Base-by-base conservation (phyloP, 1,140 invertebrate species). In the Patella vulgata region DNA sequence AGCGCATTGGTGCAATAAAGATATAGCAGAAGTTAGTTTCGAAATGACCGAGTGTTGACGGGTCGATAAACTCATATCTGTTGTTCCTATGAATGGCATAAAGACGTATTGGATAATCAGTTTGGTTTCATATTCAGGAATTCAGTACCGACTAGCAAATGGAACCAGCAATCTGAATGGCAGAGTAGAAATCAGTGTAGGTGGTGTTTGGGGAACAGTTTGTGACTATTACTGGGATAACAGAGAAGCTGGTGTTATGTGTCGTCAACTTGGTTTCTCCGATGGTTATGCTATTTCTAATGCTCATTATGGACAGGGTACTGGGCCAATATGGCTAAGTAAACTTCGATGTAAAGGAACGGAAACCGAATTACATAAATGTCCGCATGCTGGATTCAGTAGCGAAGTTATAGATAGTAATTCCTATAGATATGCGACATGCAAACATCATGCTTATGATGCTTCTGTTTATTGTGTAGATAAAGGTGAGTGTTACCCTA, bases 301-400 rank as follows among this genome's bases (percentile, higher is more conserved):
- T 6, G 67, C 63, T 60, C 43, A 57, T 28, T 75, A 66, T 60
- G 73, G 73, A 6, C 46, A 43, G 40, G 75, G 75, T 5, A 63
- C 23, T 14, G 75, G 75, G 14, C 71, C 69, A 0, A 68, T 78
- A 9, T 78, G 75, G 75, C 43, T 78, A 23, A 70, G 69, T 46
- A 66, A 74, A 47, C 59, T 78, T 0, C 59, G 65, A 19, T 78
- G 75, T 63, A 72, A 58, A 23, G 75, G 75, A n/a, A 66, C 55
- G 8, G 75, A 78, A 31, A 53, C 69, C 6, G 59, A 56, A 31
- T 57, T 78, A 12, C 71, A 78, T 31, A 43, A 66, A 11, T 78
- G 75, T 53, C 66, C 75, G 12, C 75, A 78, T 30, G 39, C 47
- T 40, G 75, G 75, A 5, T 78, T 71, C 40, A 58, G 47, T 17